Conservation (phyloP, 2,888 invertebrate species). For the Apamea crenata region DNA sequence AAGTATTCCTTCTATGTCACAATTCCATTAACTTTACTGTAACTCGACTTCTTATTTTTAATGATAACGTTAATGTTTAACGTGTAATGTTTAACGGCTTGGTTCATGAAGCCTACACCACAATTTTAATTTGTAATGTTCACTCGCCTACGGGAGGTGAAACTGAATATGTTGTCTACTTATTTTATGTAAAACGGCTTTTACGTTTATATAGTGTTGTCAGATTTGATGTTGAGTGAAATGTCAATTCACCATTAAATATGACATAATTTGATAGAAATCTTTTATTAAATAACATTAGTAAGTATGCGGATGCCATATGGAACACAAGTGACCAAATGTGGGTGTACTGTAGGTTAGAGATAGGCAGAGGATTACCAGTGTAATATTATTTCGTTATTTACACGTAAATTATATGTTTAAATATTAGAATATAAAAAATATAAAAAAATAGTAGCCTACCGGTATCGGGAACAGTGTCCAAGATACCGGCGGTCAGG, state of each 20-base stretch:
- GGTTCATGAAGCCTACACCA: constrained; percentile 3
- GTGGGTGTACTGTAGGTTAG: too few species aligned
- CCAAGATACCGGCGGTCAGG: too few species aligned
- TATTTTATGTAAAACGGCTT: neutral
- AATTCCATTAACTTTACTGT: constrained; percentile 37
- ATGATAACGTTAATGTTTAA: constrained; percentile 42
- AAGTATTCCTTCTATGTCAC: constrained; percentile 31
- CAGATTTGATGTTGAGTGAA: neutral
- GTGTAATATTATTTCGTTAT: too few species aligned
- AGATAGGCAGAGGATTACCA: too few species aligned
- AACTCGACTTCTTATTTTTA: constrained; percentile 30
- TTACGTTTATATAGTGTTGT: neutral
- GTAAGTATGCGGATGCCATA: neutral
- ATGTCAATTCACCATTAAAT: neutral
- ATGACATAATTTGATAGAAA: neutral
- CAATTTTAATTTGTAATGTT: constrained; percentile 23
- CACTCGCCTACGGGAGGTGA: neutral
- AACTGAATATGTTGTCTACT: neutral
- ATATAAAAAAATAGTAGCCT: too few species aligned
- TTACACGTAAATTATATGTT: too few species aligned
- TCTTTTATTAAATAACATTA: neutral
- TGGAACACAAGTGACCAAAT: too few species aligned
- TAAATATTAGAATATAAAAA: too few species aligned
- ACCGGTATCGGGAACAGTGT: too few species aligned
- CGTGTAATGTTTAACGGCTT: constrained; percentile 35